These are phyloP conservation scores for Scomberomorus guttatus DNA, from an alignment of 2,797 vertebrate genomes.

Conservation along the genomic window DNA sequence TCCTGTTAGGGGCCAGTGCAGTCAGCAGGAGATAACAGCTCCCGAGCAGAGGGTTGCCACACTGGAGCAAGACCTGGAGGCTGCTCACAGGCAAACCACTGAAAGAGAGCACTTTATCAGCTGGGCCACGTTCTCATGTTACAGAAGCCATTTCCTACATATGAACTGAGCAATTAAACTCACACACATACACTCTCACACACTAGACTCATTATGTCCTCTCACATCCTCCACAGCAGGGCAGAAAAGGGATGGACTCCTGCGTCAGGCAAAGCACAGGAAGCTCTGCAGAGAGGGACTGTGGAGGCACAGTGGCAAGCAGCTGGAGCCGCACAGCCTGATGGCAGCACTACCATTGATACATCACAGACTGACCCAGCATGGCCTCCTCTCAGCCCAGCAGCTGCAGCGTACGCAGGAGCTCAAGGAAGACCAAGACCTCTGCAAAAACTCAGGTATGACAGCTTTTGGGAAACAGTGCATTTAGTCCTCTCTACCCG, in stretches of 20 bases:
- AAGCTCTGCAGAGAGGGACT: constrained; percentile 66
- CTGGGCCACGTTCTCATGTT: constrained; percentile 14
- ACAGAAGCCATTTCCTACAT: constrained; percentile 24
- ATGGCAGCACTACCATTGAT: constrained; percentile 63
- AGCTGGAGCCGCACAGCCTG: constrained; percentile 45
- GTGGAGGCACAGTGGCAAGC: constrained; percentile 73
- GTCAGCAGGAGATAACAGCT: constrained; percentile 68
- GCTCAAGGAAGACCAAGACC: constrained; percentile 69
- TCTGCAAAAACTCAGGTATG: constrained; percentile 71
- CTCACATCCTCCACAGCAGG: constrained; percentile 46
- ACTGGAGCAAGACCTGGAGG: constrained; percentile 74
- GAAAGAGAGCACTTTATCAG: constrained; percentile 80
- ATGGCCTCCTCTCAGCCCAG: constrained; percentile 29
- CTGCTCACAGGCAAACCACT: constrained; percentile 67
- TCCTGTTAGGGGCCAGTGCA: constrained; percentile 61
- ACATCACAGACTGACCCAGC: constrained; percentile 68
- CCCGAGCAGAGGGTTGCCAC: constrained; percentile 71
- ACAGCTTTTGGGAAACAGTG: background rate
- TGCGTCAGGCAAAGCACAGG: constrained; percentile 72
- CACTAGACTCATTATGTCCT: constrained; percentile 21
- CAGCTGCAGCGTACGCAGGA: constrained; percentile 60
- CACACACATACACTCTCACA: constrained; percentile 16
- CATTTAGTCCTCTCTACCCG: constrained; percentile 5
- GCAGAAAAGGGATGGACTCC: constrained; percentile 75
- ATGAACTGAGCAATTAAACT: constrained; percentile 31